A percentile compares a stretch with the other conserved stretches of the same genome.
phyloP scores from a whole-genome alignment of 2,113 vertebrate genomes.

The human region DNA sequence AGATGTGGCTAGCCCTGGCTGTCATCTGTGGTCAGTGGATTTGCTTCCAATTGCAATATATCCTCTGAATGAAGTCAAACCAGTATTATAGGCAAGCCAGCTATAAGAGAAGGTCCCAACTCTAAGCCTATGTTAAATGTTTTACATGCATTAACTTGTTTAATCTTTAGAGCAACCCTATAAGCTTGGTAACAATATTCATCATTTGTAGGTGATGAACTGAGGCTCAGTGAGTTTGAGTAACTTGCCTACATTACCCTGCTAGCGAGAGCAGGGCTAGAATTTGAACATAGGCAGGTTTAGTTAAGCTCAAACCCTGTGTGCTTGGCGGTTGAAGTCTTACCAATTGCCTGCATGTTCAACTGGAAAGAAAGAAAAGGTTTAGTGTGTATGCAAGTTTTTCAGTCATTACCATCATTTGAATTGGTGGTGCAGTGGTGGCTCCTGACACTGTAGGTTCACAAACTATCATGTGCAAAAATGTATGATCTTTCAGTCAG shows the following conservation, averaged over 20 bases:
- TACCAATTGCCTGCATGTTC: not conserved
- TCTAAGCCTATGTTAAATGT: not conserved
- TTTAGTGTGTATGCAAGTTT: not conserved
- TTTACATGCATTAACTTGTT: not conserved
- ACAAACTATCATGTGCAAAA: not conserved
- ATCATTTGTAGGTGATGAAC: not conserved
- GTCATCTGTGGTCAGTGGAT: not conserved
- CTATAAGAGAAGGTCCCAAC: not conserved
- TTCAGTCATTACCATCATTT: not conserved
- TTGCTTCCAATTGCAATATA: not conserved
- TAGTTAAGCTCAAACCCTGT: not conserved
- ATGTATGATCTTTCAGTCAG: not conserved
- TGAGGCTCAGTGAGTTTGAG: not conserved
- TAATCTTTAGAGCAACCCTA: not conserved
- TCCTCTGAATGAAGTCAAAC: not conserved
- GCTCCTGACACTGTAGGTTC: not conserved
- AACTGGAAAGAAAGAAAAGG: not conserved
- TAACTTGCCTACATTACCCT: not conserved
- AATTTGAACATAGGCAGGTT: not conserved
- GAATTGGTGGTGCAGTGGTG: not conserved
- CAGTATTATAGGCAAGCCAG: not conserved
- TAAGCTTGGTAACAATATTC: not conserved
- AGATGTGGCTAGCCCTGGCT: not conserved
- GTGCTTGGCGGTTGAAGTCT: not conserved
- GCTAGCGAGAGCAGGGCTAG: not conserved